Conservation (phyloP, 2,888 invertebrate species). For the Hermodice carunculata region DNA sequence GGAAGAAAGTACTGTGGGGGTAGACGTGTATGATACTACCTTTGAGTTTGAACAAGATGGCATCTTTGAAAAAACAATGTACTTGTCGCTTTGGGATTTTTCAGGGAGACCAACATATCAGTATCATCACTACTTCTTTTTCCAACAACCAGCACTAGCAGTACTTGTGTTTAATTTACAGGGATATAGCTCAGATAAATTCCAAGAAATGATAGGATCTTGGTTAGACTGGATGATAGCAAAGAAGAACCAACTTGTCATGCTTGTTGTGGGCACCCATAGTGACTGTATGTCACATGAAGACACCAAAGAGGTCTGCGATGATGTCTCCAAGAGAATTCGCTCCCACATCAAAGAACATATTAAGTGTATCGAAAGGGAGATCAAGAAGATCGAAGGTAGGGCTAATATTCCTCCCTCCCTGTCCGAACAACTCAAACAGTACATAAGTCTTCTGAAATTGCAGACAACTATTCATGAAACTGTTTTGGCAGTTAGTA, state of each 20-base stretch:
- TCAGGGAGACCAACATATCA: slow-evolving; percentile 62
- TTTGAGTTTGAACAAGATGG: slow-evolving; percentile 48
- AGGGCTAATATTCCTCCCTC: slow-evolving; percentile 61
- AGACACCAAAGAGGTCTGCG: slow-evolving; percentile 31
- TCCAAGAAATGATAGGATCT: slow-evolving; percentile 57
- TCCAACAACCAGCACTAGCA: slow-evolving; percentile 60
- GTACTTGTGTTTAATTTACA: slow-evolving; percentile 63
- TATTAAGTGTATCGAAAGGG: slow-evolving; percentile 47
- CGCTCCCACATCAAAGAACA: slow-evolving; percentile 25
- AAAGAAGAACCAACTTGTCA: slow-evolving; percentile 58
- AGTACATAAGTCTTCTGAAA: slow-evolving; percentile 55
- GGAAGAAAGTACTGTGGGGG: slow-evolving; percentile 54
- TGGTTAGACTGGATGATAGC: slow-evolving; percentile 68
- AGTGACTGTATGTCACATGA: slow-evolving; percentile 50
- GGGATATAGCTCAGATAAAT: slow-evolving; percentile 52
- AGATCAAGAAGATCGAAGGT: slow-evolving; percentile 57
- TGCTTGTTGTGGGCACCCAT: slow-evolving; percentile 64
- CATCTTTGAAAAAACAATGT: not conserved
- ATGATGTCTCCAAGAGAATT: slow-evolving; percentile 42
- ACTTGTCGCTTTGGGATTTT: slow-evolving; percentile 54
- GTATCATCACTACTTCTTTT: slow-evolving; percentile 57
- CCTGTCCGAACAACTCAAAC: slow-evolving; percentile 61
- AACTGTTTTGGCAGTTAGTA: slow-evolving; percentile 50
- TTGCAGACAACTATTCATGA: slow-evolving; percentile 39
- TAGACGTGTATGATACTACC: slow-evolving; percentile 48